Evolutionary conservation across 1,140 invertebrate species (phyloP), one percentile per base, ranked within the genome.

Genomic region (Palaemon carinicauda): DNA sequence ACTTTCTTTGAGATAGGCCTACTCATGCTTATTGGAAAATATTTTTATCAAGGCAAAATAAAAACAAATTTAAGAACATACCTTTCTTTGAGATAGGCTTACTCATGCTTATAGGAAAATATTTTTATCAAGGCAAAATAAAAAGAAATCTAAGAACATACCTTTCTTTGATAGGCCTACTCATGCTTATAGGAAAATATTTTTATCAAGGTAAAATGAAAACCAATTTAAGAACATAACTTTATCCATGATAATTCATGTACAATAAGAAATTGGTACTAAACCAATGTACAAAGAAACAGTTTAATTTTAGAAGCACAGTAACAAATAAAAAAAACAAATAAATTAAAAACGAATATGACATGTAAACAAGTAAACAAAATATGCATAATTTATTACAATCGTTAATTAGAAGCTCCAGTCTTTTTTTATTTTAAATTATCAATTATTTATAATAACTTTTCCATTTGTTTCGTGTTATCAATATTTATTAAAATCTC

Each of bases 161-260:
- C n/a, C n/a, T n/a, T n/a, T n/a, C n/a, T n/a, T n/a, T n/a, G n/a
- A n/a, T n/a, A n/a, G n/a, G n/a, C n/a, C n/a, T n/a, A n/a, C n/a
- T n/a, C n/a, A n/a, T n/a, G n/a, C n/a, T n/a, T n/a, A n/a, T n/a
- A n/a, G n/a, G n/a, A n/a, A n/a, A n/a, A n/a, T n/a, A n/a, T n/a
- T n/a, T n/a, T n/a, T n/a, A n/a, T n/a, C 5, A 41, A 41, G 41
- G 60, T 9, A 15, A 21, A 69, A 27, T 0, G 12, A 69, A 69
- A 69, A 12, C 21, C 7, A 15, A 12, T 12, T 15, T 69, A 69
- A 69, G 65, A 69, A 69, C 29, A 69, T 27, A 27, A 31, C 65
- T 69, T 69, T 69, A 69, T 69, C 29, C 65, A 69, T 69, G 65
- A 69, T 27, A 69, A 69, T 69, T 69, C 65, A 69, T 69, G 65